A percentile compares a stretch with the other conserved stretches of the same genome.
phyloP scores from a whole-genome alignment of 2,113 vertebrate species.

The Coptodon rendalli region DNA sequence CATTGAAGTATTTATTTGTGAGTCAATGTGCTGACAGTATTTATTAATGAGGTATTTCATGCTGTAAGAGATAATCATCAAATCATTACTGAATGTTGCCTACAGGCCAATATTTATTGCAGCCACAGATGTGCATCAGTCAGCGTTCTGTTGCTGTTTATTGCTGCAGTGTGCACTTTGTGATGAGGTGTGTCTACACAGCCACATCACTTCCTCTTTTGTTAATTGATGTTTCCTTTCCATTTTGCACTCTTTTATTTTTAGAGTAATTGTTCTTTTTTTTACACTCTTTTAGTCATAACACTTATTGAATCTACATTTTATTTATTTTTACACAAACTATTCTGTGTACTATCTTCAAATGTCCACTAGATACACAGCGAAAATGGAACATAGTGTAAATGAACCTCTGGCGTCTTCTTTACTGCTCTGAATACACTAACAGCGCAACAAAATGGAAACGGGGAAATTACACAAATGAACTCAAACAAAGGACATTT shows the following conservation, averaged over 20 bases:
- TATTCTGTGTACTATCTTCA: not conserved
- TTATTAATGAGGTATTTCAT: not conserved
- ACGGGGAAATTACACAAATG: not conserved
- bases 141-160: not conserved
- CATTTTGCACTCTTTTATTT: not conserved
- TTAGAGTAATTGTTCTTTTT: not conserved
- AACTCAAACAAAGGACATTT: not conserved
- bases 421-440: not conserved
- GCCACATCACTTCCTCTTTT: not conserved
- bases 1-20: not conserved
- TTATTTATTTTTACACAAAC: not conserved
- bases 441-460: not conserved
- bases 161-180: not conserved
- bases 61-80: not conserved
- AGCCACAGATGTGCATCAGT: not conserved
- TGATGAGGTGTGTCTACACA: not conserved
- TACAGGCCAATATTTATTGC: not conserved
- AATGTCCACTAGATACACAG: not conserved
- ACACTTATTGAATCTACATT: not conserved
- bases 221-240: not conserved
- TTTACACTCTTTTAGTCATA: not conserved
- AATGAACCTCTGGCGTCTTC: not conserved
- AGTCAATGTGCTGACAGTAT: not conserved
- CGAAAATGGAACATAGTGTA: not conserved
- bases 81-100: not conserved